Evolutionary conservation across 2,797 vertebrate genomes (phyloP).

Genomic region (Microchirus variegatus): DNA sequence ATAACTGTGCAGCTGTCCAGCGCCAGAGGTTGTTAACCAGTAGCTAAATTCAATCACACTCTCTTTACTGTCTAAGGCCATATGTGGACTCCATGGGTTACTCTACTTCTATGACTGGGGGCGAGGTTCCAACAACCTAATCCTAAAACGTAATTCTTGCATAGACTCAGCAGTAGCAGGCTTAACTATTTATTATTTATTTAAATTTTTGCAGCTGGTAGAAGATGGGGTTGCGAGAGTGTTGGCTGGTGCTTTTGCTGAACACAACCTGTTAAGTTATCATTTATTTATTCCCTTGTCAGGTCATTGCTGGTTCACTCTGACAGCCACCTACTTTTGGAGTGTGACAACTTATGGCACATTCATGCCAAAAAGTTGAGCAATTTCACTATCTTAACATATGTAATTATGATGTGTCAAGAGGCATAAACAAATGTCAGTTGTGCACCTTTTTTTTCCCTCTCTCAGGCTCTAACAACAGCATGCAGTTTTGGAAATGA

Average conservation of each 20-base stretch:
- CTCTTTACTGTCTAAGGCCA: conserved; percentile 20
- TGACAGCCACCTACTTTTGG: conserved; percentile 73
- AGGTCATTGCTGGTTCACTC: conserved; percentile 48
- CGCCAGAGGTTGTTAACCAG: conserved; percentile 20
- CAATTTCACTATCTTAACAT: conserved; percentile 62
- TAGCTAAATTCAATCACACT: conserved; percentile 31
- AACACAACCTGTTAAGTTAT: conserved; percentile 58
- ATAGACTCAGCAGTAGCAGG: conserved; percentile 36
- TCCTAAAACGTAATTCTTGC: conserved; percentile 46
- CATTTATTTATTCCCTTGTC: conserved; percentile 73
- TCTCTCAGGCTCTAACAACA: conserved; percentile 33
- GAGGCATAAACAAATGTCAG: conserved; percentile 60
- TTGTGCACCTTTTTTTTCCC: conserved; percentile 56
- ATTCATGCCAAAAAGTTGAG: conserved; percentile 38
- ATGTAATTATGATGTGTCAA: conserved; percentile 71
- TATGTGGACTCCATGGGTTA: conserved; percentile 14
- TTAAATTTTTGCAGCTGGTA: too few relatives aligned
- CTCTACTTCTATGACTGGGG: conserved; percentile 14
- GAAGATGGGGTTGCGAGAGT: conserved; percentile 16
- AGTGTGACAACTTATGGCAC: conserved; percentile 63
- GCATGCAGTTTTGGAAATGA: conserved; percentile 25
- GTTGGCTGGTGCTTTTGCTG: conserved; percentile 62
- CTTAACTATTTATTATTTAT: conserved; percentile 31
- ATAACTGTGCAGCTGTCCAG: conserved; percentile 30
- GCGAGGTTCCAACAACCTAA: conserved; percentile 37